phyloP scores from a whole-genome alignment of 2,797 vertebrate species.

The Schizopygopsis pylzovi region DNA sequence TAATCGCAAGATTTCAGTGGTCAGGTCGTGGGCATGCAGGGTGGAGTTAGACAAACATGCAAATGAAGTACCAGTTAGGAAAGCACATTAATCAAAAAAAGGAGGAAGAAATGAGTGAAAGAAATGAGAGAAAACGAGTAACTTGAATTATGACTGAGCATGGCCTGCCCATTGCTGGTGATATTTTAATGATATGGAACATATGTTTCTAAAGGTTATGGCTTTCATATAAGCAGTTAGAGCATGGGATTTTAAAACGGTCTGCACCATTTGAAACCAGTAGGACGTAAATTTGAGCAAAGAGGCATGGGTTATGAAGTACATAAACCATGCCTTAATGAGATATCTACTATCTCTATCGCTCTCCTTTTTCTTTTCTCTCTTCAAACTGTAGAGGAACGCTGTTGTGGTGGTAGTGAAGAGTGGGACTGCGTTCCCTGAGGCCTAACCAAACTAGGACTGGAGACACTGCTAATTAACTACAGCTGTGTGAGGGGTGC shows the following conservation, averaged over 20 bases:
- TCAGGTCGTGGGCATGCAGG: conserved; percentile 57
- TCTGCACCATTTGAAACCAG: conserved; percentile 28
- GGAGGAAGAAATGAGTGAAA: conserved; percentile 39
- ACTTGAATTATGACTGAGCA: conserved; percentile 65
- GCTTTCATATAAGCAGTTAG: conserved; percentile 31
- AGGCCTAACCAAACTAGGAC: conserved; percentile 50
- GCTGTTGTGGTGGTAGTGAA: conserved; percentile 47
- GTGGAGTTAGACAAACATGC: conserved; percentile 55
- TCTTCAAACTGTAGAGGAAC: conserved; percentile 25
- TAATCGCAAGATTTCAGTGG: conserved; percentile 37
- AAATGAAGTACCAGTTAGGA: conserved; percentile 15
- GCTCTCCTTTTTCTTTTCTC: conserved; percentile 36
- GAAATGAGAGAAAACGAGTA: conserved; percentile 39
- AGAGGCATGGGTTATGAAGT: conserved; percentile 5
- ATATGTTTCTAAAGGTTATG: conserved; percentile 42
- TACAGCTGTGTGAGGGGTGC: conserved; percentile 74
- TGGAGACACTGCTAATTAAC: conserved; percentile 76
- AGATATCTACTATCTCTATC: conserved; percentile 10
- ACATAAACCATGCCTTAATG: conserved; percentile 20
- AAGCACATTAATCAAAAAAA: conserved; percentile 38
- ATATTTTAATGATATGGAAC: conserved; percentile 51
- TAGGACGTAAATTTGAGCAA: conserved; percentile 3
- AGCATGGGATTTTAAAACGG: conserved; percentile 23
- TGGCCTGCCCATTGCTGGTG: conserved; percentile 75
- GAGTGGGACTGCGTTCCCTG: conserved; percentile 41